Percentiles rank a stretch among this genome's conserved stretches.
Conservation (phyloP, 2,797 vertebrate species). For the Simalia tracyae region DNA sequence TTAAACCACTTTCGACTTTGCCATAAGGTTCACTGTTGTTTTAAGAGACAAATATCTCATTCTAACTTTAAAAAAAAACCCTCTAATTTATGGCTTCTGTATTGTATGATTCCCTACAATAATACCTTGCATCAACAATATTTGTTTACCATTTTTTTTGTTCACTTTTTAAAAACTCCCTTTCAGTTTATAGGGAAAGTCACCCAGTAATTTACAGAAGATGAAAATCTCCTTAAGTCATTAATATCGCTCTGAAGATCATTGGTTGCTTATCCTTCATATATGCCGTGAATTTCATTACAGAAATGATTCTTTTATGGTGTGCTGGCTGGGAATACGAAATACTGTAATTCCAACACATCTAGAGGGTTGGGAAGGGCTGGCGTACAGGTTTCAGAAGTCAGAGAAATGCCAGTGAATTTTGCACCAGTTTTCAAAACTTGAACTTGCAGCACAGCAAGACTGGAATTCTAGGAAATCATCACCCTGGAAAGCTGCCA, state of each 20-base stretch:
- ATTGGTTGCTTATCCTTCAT: background rate
- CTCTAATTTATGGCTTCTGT: background rate
- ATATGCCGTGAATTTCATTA: background rate
- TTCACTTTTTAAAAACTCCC: background rate
- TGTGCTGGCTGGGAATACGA: background rate
- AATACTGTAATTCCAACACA: background rate
- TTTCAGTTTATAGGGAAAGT: background rate
- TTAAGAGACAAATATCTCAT: background rate
- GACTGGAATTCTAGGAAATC: background rate
- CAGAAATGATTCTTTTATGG: background rate
- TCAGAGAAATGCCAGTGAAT: background rate
- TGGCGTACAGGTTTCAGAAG: background rate
- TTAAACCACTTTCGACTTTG: slow-evolving; percentile 59
- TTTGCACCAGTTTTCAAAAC: background rate
- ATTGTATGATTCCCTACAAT: background rate
- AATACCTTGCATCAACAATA: background rate
- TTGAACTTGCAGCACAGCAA: background rate
- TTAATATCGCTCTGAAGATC: background rate
- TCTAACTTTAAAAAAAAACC: background rate
- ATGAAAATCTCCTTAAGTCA: background rate
- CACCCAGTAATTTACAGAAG: background rate
- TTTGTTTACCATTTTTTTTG: background rate
- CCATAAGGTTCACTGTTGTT: background rate
- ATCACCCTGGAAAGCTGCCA: background rate
- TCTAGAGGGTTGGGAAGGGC: background rate